phyloP scores from a whole-genome alignment of 64 coral and sea anemone species.

The Hydrozoanthus tunicans region DNA sequence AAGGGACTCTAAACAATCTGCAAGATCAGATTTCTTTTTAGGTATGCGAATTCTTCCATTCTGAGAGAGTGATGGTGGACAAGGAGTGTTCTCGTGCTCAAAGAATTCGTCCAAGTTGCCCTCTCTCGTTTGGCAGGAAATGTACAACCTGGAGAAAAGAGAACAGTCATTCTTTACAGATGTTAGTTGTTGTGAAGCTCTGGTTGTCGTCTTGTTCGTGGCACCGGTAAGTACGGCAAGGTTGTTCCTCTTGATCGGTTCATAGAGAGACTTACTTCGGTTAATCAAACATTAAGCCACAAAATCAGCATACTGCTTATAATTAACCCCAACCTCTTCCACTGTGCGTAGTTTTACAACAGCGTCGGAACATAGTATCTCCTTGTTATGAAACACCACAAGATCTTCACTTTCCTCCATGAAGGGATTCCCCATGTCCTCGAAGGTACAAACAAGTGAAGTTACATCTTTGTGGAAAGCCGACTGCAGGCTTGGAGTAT shows the following conservation, averaged over 20 bases:
- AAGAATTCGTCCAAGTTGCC: conserved; percentile 67
- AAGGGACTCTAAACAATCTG: conserved; percentile 9
- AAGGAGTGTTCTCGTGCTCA: conserved; percentile 56
- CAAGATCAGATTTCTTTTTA: conserved; percentile 22
- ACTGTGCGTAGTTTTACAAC: not conserved
- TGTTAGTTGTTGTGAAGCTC: not conserved
- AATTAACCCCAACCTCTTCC: not conserved
- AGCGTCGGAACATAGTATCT: not conserved
- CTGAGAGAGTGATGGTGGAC: conserved; percentile 47
- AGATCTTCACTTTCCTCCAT: not conserved
- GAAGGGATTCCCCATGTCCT: not conserved
- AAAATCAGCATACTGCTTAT: not conserved
- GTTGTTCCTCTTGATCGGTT: conserved; percentile 57
- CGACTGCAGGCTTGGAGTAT: too few species aligned
- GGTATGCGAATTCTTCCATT: not conserved
- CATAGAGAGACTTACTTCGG: not conserved
- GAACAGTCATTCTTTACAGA: conserved; percentile 65
- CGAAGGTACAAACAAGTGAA: too few species aligned
- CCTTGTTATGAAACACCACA: not conserved
- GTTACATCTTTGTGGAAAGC: too few species aligned
- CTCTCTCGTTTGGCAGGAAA: conserved; percentile 61
- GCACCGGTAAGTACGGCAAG: not conserved
- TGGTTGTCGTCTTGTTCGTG: not conserved
- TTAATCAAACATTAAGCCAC: not conserved
- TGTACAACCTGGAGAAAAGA: conserved; percentile 56